Percentiles rank a stretch among this genome's conserved stretches.
Conservation (phyloP, 2,888 invertebrate genomes). For the Tyria jacobaeae region DNA sequence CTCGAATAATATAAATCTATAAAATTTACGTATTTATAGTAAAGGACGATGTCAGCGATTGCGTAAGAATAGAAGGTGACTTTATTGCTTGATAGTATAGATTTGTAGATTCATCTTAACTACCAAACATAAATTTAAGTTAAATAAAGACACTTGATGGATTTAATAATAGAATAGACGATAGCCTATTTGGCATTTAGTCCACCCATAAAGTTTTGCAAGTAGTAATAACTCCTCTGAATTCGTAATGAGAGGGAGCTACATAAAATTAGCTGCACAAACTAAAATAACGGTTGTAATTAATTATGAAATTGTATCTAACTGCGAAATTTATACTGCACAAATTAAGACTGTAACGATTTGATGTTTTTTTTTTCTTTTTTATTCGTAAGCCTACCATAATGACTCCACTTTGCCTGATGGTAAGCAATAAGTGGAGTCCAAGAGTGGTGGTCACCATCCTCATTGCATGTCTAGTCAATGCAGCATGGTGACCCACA, state of each 20-base stretch:
- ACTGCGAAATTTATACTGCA: neutral
- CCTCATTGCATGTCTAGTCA: no score
- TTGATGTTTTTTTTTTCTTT: no score
- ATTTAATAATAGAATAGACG: constrained; percentile 9
- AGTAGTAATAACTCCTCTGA: constrained; percentile 18
- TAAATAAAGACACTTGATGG: constrained; percentile 13
- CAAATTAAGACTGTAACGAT: neutral
- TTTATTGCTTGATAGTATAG: neutral
- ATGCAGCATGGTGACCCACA: no score
- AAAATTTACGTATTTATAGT: neutral
- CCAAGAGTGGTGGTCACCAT: no score
- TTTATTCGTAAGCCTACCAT: no score
- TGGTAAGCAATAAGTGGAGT: no score
- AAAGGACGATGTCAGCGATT: neutral
- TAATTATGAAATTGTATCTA: no score
- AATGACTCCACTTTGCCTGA: no score
- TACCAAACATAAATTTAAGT: constrained; percentile 10
- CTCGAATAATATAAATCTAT: no score
- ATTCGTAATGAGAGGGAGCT: neutral
- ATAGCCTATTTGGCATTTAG: constrained; percentile 24
- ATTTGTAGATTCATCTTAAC: constrained; percentile 4
- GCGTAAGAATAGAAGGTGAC: neutral
- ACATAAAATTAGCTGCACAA: neutral
- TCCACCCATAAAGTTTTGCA: constrained; percentile 29
- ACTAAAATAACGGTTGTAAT: neutral